Evolutionary conservation across 2,113 vertebrate species (phyloP).

Genomic region (Meriones unguiculatus): DNA sequence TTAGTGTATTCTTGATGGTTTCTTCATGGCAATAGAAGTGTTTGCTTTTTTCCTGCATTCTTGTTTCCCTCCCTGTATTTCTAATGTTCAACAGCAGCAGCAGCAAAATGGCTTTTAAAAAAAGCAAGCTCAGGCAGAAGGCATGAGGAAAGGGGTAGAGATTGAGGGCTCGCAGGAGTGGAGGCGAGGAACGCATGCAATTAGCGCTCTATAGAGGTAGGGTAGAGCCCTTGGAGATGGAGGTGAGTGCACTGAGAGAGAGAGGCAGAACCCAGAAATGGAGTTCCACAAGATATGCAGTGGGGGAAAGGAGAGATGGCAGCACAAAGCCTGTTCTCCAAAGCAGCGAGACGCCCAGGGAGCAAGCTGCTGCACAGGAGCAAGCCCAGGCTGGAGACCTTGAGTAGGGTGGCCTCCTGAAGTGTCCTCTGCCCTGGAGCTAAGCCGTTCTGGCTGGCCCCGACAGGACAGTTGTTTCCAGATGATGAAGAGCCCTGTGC

Average conservation of each 20-base stretch:
- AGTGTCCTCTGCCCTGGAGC: too few relatives aligned
- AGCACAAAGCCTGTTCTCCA: fast-evolving
- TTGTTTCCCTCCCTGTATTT: slow-evolving; percentile 13
- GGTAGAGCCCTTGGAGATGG: not conserved
- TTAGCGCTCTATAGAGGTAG: not conserved
- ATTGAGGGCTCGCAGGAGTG: too few relatives aligned
- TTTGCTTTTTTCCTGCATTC: not conserved
- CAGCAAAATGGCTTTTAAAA: not conserved
- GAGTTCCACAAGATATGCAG: not conserved
- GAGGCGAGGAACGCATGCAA: fast-evolving
- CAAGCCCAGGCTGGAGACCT: not conserved
- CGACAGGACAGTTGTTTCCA: not conserved
- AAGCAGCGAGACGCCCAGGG: not conserved
- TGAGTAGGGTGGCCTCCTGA: not conserved
- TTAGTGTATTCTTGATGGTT: not conserved
- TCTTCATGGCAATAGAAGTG: not conserved
- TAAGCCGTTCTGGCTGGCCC: not conserved
- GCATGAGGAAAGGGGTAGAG: not conserved
- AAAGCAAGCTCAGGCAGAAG: not conserved
- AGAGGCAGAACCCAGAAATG: fast-evolving
- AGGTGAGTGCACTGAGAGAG: too few relatives aligned
- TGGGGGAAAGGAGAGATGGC: not conserved
- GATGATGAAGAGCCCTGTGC: not conserved
- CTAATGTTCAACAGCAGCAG: not conserved
- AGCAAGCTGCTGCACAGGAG: fast-evolving